phyloP scores from a whole-genome alignment of 2,113 vertebrate genomes.

The Agapornis roseicollis region DNA sequence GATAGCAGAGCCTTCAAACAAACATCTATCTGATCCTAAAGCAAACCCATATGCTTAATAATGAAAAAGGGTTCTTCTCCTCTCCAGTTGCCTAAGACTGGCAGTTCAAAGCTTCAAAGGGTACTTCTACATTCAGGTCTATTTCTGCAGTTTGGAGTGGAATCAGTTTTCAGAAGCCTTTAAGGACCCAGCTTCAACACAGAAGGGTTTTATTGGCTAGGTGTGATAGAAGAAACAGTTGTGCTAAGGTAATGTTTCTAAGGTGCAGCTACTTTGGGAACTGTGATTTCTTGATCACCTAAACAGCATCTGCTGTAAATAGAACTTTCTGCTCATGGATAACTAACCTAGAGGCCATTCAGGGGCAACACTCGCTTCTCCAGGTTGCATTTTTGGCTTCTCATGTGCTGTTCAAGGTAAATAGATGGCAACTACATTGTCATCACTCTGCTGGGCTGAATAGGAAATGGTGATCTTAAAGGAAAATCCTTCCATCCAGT shows the following conservation, averaged over 20 bases:
- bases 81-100: neutral
- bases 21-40: neutral
- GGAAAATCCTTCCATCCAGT: neutral
- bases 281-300: neutral
- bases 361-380: neutral
- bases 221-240: neutral
- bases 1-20: neutral
- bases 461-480: neutral
- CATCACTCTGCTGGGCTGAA: neutral
- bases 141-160: neutral
- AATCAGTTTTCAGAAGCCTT: neutral
- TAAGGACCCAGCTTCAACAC: neutral
- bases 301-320: neutral
- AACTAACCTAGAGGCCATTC: neutral
- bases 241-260: neutral
- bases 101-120: neutral
- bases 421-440: neutral
- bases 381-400: neutral
- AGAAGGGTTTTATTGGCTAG: neutral
- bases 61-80: neutral
- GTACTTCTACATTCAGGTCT: neutral
- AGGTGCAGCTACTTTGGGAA: neutral
- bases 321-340: neutral
- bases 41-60: neutral
- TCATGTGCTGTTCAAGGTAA: neutral